Conservation (phyloP, 2,888 invertebrate species). For the Agrochola circellaris region DNA sequence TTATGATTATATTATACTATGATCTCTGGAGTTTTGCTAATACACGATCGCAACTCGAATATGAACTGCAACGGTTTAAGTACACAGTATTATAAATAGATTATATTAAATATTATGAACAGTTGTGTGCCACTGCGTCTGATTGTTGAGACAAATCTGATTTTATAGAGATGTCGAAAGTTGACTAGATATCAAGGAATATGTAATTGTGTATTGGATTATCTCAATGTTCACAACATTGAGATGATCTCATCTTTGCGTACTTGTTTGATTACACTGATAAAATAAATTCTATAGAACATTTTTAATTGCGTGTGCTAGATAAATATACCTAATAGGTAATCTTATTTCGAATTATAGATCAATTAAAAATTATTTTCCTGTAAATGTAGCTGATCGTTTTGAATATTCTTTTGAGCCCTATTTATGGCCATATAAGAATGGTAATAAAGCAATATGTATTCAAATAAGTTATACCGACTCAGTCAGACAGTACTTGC, state of each 20-base stretch:
- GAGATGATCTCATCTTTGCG: no score
- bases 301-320: slow-evolving; percentile 12
- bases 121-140: slow-evolving; percentile 38
- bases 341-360: slow-evolving; percentile 21
- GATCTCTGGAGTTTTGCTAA: slow-evolving; percentile 72
- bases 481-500: background rate
- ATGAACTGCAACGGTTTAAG: slow-evolving; percentile 72
- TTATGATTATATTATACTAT: slow-evolving; percentile 65
- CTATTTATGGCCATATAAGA: background rate
- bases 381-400: background rate
- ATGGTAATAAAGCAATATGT: slow-evolving; percentile 14
- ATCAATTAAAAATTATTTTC: slow-evolving; percentile 15
- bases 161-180: background rate
- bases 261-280: slow-evolving; percentile 10
- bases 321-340: slow-evolving; percentile 29
- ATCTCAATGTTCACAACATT: no score
- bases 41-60: slow-evolving; percentile 70
- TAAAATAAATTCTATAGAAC: slow-evolving; percentile 31
- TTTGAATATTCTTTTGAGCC: background rate
- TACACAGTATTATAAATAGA: slow-evolving; percentile 78
- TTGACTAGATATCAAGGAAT: background rate
- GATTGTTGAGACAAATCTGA: slow-evolving; percentile 18
- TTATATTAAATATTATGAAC: slow-evolving; percentile 51
- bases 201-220: no score
- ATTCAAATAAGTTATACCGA: slow-evolving; percentile 2